These are phyloP conservation scores for Drosophila paucipuncta DNA, from an alignment of 2,888 invertebrate species.

Conservation along the genomic window DNA sequence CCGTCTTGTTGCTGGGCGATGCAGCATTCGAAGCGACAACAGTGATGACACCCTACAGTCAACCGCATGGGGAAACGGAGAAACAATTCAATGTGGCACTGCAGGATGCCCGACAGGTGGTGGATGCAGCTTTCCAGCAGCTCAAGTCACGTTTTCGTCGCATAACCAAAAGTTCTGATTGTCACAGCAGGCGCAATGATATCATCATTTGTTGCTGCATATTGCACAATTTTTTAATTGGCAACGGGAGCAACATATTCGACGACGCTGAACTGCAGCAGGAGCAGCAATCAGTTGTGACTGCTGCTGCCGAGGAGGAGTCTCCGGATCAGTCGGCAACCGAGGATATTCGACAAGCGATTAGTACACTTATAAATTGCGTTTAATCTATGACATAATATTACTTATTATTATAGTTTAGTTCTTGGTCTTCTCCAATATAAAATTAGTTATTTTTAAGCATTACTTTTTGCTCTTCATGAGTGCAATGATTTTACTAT, in stretches of 20 bases:
- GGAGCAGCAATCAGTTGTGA: not conserved
- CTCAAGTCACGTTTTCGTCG: slow-evolving; percentile 7
- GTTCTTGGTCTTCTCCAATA: not conserved
- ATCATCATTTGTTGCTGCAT: slow-evolving; percentile 8
- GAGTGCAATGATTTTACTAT: slow-evolving; percentile 11
- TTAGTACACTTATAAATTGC: not conserved
- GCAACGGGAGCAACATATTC: not conserved
- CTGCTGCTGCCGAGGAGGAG: not conserved
- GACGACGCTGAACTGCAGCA: not conserved
- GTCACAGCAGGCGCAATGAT: not conserved
- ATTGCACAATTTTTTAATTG: slow-evolving; percentile 15
- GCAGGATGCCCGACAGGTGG: not conserved
- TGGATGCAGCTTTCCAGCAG: not conserved
- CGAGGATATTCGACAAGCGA: not conserved
- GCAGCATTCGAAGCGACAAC: not conserved
- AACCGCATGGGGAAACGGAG: not conserved
- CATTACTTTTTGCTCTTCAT: slow-evolving; percentile 3
- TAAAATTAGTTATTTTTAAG: not conserved
- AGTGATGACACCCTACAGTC: slow-evolving; percentile 8
- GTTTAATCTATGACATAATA: not conserved
- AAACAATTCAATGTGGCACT: not conserved
- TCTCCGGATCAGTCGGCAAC: not conserved
- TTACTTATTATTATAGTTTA: not conserved
- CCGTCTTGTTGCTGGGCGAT: not conserved
- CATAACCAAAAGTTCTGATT: not conserved